phyloP scores from a whole-genome alignment of 1,140 invertebrate species.

The Philopotamus ludificatus region DNA sequence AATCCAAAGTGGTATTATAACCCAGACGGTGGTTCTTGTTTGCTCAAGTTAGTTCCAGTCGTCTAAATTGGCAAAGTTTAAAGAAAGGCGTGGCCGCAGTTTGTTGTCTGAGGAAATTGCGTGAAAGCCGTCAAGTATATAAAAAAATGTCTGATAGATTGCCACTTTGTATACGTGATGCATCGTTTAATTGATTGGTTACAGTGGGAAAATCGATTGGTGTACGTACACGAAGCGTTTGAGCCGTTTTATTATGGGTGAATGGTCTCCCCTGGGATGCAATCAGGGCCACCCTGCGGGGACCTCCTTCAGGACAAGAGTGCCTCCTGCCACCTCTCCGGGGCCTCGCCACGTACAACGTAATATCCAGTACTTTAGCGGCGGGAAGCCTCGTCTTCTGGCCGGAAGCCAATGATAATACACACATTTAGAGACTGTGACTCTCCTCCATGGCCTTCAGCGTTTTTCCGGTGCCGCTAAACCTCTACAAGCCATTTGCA shows the following conservation, averaged over 20 bases:
- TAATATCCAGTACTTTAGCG: slow-evolving; percentile 35
- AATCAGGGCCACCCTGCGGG: slow-evolving; percentile 6
- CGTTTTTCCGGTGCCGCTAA: neutral
- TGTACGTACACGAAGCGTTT: slow-evolving; percentile 10
- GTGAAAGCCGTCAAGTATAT: slow-evolving; percentile 15
- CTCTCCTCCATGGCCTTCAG: neutral
- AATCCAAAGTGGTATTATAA: neutral
- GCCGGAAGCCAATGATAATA: slow-evolving; percentile 39
- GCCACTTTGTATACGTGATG: slow-evolving; percentile 2
- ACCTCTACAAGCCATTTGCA: neutral
- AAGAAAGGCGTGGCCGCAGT: slow-evolving; percentile 30
- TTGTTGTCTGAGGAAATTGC: slow-evolving; percentile 22
- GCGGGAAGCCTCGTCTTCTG: slow-evolving; percentile 31
- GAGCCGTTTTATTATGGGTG: slow-evolving; percentile 25
- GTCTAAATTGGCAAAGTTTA: slow-evolving; percentile 30
- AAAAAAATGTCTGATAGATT: neutral
- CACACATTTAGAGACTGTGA: slow-evolving; percentile 23
- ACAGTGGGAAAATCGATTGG: neutral
- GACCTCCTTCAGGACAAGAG: neutral
- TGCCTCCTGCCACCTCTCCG: neutral
- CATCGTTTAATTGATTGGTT: slow-evolving; percentile 2
- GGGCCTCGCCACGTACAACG: slow-evolving; percentile 27
- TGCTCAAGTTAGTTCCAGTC: slow-evolving; percentile 17
- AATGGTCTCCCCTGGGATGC: slow-evolving; percentile 25
- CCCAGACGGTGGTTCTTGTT: neutral